Evolutionary conservation across 2,113 vertebrate genomes (phyloP), one percentile per base, ranked within the genome.

Genomic region (Rhynchomys soricoides): DNA sequence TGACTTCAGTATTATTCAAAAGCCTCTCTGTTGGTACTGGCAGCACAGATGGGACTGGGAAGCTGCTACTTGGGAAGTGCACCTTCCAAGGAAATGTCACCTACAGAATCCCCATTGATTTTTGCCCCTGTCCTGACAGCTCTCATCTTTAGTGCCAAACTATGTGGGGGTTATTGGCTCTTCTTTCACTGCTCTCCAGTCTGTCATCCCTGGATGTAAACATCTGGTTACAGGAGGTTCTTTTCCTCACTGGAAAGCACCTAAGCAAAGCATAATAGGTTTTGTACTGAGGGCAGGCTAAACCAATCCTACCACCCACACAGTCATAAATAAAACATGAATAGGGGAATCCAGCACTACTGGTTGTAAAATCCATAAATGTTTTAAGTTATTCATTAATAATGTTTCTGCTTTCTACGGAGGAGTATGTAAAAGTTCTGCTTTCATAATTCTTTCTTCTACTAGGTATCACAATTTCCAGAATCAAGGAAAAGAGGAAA

Each of bases 351-450:
- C 40, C 73, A 37, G 45, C 29, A 5, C 45, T 34, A 62, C 50
- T 75, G 50, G 73, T 64, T 96, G 45, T 78, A 93, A 97, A 93
- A 8, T 17, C 13, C 34, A 66, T 89, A 71, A 89, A 75, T 86
- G 4, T 90, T 93, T 96, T 68, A 59, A 86, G 40, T 13, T 52
- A 92, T 66, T 86, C 15, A 45, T 73, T 90, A 89, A 93, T 93
- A 90, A 70, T 66, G 0, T 78, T 93, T 79, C 37, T 85, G 40
- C 13, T 94, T 87, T 75, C 43, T 75, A 12, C 13, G 3, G 52
- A 45, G 57, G 7, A 75, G 7, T 73, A 68, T 73, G 22, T 66
- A 75, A 57, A 96, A 81, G 22, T 95, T 87, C 16, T 94, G 15
- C 16, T 34, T 86, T 85, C 86, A 90, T 37, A 83, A 50, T 93